Percentiles rank a stretch among this genome's conserved stretches.
phyloP scores from a whole-genome alignment of 2,797 vertebrate genomes.

The Cebuella pygmaea region DNA sequence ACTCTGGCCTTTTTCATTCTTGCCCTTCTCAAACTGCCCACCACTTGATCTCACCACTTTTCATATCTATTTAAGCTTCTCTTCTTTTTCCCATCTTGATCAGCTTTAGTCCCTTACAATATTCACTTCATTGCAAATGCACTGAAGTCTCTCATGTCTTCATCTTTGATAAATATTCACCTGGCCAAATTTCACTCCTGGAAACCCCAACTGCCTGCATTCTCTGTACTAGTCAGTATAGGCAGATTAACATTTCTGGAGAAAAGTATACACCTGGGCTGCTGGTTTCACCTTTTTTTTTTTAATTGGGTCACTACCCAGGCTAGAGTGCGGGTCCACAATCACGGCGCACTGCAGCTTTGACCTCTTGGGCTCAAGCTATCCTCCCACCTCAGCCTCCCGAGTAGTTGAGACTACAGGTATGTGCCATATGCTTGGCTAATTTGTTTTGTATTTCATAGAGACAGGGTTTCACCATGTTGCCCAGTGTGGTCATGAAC shows the following conservation, averaged over 20 bases:
- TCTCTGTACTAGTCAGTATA: not conserved
- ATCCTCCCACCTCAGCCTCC: too few species aligned
- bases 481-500: fast-evolving
- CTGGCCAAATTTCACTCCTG: not conserved
- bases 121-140: not conserved
- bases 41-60: not conserved
- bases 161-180: not conserved
- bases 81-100: not conserved
- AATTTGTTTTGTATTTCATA: too few species aligned
- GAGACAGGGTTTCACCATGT: too few species aligned
- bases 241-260: not conserved
- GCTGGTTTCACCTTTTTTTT: not conserved
- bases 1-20: not conserved
- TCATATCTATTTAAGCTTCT: not conserved
- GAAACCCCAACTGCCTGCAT: not conserved
- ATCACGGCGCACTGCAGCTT: too few species aligned
- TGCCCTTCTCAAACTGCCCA: not conserved
- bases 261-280: not conserved
- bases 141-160: not conserved
- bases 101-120: not conserved
- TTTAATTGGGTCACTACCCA: too few species aligned
- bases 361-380: too few species aligned
- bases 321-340: too few species aligned
- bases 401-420: too few species aligned
- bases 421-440: too few species aligned